These are phyloP conservation scores for Calonectris borealis DNA, from an alignment of 2,113 vertebrate genomes.

Conservation along the genomic window DNA sequence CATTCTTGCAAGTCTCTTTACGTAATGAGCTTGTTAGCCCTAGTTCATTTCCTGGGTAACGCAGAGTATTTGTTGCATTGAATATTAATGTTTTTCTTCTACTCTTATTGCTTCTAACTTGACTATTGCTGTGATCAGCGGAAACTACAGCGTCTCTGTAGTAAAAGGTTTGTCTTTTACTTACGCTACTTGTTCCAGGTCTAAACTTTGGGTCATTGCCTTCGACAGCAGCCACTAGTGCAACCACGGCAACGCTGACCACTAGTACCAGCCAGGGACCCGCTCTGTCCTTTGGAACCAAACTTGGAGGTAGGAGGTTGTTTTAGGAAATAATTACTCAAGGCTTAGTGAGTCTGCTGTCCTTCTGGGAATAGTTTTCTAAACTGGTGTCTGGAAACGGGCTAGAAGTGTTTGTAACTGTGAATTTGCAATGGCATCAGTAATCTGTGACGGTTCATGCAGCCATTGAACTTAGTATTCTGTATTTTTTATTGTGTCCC, in stretches of 20 bases:
- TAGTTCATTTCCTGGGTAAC: background rate
- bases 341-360: too few species aligned
- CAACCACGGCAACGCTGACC: background rate
- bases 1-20: background rate
- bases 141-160: background rate
- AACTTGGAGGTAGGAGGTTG: constrained; percentile 72
- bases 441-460: background rate
- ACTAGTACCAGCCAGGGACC: constrained; percentile 45
- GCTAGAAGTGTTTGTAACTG: too few species aligned
- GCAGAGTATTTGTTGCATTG: background rate
- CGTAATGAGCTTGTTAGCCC: background rate
- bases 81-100: background rate
- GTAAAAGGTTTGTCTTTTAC: background rate
- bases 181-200: background rate
- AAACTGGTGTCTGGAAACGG: background rate
- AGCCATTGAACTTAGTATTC: too few species aligned
- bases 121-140: background rate
- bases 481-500: background rate
- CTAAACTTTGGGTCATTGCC: constrained; percentile 33
- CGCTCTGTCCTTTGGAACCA: constrained; percentile 78
- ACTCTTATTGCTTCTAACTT: background rate
- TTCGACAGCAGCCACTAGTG: background rate
- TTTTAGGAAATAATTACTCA: background rate
- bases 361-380: background rate
- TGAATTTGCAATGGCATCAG: background rate